Base-by-base conservation (phyloP, 2,797 vertebrate species). In the Dryobates pubescens region DNA sequence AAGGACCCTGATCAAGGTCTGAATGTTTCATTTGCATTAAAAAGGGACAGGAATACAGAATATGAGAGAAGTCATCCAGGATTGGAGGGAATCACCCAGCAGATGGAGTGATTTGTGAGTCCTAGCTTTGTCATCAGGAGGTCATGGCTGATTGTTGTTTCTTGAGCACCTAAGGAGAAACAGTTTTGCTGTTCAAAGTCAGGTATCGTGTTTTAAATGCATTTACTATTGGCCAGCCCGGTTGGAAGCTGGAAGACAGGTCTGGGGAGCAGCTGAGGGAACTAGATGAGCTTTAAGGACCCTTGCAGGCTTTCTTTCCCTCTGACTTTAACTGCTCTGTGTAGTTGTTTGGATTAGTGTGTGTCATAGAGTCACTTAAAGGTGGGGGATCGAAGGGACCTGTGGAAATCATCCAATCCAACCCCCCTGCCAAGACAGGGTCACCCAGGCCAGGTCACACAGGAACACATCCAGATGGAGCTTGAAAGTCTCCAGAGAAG, bases 21-120 rank as follows among this genome's bases (percentile, higher is more conserved):
- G 94, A 95, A 94, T 91, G 76, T 86, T 94, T 88, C 79, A 95
- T 96, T 96, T 96, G 82, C 95, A 95, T 96, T 89, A 95, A 86
- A 96, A 95, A 96, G 70, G 63, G 57, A 67, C 82, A 87, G 87
- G 79, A 95, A 93, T 88, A 80, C n/a, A 75, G 22, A 70, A 63
- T 22, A 79, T 91, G 88, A 81, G 73, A 95, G 76, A 95, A 92
- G 59, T 83, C 91, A 78, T 63, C 56, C 73, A 88, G 92, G 93
- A 91, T 89, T 95, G 95, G 93, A 92, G 85, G 87, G 93, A 88
- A 69, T 92, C 93, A 92, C 59, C 94, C 94, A 88, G 87, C 87
- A 96, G 91, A 92, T 95, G 92, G 92, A 92, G 92, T 93, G 78
- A 92, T 83, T 69, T 83, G 47, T 88, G 92, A 80, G 85, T 78